Base-by-base conservation (phyloP, 2,113 vertebrate species). In the Paratilapia polleni region DNA sequence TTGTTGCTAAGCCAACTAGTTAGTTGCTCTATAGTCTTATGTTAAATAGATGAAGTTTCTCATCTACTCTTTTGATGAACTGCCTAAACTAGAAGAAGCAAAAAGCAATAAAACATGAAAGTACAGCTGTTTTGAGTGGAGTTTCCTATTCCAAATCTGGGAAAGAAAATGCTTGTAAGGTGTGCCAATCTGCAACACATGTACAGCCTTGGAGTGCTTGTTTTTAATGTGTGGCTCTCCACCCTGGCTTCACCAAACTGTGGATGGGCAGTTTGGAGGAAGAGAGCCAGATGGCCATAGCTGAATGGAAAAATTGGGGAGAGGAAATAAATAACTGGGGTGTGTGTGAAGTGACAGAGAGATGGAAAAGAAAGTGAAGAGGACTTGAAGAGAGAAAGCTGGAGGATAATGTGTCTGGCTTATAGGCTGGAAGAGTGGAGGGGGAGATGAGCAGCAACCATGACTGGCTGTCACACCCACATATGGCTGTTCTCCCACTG, bases 201-300 rank as follows among this genome's bases (percentile, higher is more conserved):
- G 64, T 22, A 10, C 49, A 89, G 49, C 38, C 38, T 56, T 31
- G n/a, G 62, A 80, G 17, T 0, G 14, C n/a, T 79, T 89, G 74
- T 66, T 78, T 84, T 80, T 66, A 78, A 81, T 19, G 24, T 47
- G 10, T 38, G 61, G 62, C 52, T 82, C 80, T 84, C 77, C 77
- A 77, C 80, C 62, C 62, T 2, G 17, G 34, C 38, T 87, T 87
- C 43, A 88, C 54, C 70, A 80, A 88, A 88, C 79, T 59, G 19
- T 82, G 57, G 64, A 80, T 19, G 7, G 62, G 49, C 31, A 78
- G 49, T 64, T 76, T 49, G 54, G 22, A 73, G 34, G 77, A 52
- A 10, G 26, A 81, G 77, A 78, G 76, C 59, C 88, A 93, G 76
- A 85, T 77, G 70, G 70, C 36, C 22, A 81, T 80, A 85, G 88